Percentiles rank a stretch among this genome's conserved stretches.
These are phyloP conservation scores for Apteryx owenii DNA, from an alignment of 2,113 vertebrate genomes.

Conservation along the genomic window DNA sequence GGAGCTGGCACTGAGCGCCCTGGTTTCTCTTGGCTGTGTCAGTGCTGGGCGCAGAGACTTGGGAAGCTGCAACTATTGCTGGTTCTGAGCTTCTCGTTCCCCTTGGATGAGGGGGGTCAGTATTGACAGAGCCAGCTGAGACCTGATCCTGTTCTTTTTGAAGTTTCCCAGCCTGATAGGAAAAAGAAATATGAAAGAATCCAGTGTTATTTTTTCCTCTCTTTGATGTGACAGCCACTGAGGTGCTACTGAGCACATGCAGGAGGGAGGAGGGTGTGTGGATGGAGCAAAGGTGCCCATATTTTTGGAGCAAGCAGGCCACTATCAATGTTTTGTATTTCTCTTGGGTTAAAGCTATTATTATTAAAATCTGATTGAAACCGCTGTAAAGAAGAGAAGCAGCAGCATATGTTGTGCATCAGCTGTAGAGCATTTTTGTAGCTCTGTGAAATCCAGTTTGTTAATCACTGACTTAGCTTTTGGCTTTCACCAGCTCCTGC, in stretches of 20 bases:
- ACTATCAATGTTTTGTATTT: neutral
- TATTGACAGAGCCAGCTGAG: neutral
- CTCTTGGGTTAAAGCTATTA: neutral
- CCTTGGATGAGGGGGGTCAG: neutral
- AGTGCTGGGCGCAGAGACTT: neutral
- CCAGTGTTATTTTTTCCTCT: neutral
- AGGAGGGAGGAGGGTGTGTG: neutral
- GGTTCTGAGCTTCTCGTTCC: neutral
- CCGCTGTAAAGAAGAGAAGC: neutral
- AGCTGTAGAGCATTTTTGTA: neutral
- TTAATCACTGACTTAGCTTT: neutral
- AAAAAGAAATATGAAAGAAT: neutral
- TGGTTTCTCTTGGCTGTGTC: neutral
- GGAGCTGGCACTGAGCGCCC: neutral
- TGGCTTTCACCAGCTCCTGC: neutral
- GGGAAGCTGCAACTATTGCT: neutral
- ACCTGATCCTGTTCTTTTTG: neutral
- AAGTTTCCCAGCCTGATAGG: neutral
- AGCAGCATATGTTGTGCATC: neutral
- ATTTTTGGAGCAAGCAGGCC: neutral
- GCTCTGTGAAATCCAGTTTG: neutral
- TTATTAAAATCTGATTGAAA: neutral
- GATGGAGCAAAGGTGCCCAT: neutral
- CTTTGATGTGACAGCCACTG: neutral
- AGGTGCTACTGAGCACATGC: neutral